These are phyloP conservation scores for Epinephelus moara DNA, from an alignment of 2,113 vertebrate species.

Conservation along the genomic window DNA sequence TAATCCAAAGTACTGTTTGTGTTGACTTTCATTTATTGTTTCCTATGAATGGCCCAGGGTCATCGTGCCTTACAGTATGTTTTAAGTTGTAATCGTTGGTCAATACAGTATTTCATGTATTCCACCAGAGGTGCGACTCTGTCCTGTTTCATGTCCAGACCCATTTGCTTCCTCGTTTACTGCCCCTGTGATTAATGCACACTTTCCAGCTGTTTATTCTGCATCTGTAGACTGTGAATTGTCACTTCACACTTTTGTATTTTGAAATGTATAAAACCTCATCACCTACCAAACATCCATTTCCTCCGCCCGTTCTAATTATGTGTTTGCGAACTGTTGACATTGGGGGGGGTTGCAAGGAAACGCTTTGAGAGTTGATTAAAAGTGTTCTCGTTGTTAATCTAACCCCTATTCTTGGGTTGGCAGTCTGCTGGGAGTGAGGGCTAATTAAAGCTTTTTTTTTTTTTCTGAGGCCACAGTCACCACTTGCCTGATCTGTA, in stretches of 20 bases:
- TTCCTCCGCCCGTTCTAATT: conserved; percentile 67
- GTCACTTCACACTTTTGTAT: conserved; percentile 76
- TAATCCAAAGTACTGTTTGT: conserved; percentile 58
- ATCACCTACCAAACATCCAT: conserved; percentile 67
- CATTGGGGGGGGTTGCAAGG: neutral
- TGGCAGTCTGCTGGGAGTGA: conserved; percentile 60
- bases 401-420: conserved; percentile 69
- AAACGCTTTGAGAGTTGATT: conserved; percentile 74
- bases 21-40: conserved; percentile 32
- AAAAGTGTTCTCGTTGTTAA: conserved; percentile 73
- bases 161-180: conserved; percentile 15
- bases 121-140: conserved; percentile 23
- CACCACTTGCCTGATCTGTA: conserved; percentile 69
- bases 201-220: conserved; percentile 42
- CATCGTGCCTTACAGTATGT: conserved; percentile 30
- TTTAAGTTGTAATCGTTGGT: conserved; percentile 46
- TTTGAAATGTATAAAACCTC: conserved; percentile 73
- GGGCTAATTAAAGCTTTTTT: conserved; percentile 72
- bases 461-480: conserved; percentile 53
- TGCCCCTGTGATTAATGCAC: conserved; percentile 22
- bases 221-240: conserved; percentile 63
- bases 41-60: neutral
- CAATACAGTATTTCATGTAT: conserved; percentile 44
- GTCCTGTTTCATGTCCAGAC: conserved; percentile 33
- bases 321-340: conserved; percentile 73